phyloP scores from a whole-genome alignment of 2,113 vertebrate species.

The Burhinus oedicnemus region DNA sequence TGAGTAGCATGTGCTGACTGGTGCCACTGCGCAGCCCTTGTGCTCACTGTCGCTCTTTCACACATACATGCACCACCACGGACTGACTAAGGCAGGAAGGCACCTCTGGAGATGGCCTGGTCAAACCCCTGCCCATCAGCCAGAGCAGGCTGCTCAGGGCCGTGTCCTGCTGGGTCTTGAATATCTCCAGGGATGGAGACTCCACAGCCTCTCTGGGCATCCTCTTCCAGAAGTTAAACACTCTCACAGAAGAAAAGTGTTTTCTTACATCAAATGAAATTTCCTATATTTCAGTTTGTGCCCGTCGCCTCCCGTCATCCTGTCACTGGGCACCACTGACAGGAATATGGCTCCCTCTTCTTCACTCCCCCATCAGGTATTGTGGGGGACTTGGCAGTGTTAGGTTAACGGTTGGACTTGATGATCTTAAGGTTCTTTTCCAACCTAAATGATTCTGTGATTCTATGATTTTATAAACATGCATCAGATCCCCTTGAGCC shows the following conservation, averaged over 20 bases:
- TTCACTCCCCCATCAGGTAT: not conserved
- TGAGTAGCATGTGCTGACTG: not conserved
- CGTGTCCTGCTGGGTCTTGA: not conserved
- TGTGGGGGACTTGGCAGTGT: not conserved
- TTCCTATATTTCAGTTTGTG: not conserved
- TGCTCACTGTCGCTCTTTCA: not conserved
- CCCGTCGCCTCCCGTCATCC: not conserved
- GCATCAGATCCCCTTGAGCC: not conserved
- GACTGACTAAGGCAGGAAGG: not conserved
- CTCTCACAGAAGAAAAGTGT: not conserved
- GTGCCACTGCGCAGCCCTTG: not conserved
- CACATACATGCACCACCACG: not conserved
- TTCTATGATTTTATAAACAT: not conserved
- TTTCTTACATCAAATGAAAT: not conserved
- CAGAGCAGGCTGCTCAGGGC: not conserved
- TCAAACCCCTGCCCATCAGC: not conserved
- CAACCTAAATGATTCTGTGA: not conserved
- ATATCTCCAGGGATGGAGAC: not conserved
- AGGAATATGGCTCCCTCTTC: not conserved
- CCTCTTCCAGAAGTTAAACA: not conserved
- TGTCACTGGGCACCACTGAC: not conserved
- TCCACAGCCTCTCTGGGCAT: not conserved
- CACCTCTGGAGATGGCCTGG: rapidly evolving
- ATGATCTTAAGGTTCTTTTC: not conserved
- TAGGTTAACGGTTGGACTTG: not conserved